phyloP scores from a whole-genome alignment of 2,113 vertebrate genomes.

The Leucoraja erinaceus region DNA sequence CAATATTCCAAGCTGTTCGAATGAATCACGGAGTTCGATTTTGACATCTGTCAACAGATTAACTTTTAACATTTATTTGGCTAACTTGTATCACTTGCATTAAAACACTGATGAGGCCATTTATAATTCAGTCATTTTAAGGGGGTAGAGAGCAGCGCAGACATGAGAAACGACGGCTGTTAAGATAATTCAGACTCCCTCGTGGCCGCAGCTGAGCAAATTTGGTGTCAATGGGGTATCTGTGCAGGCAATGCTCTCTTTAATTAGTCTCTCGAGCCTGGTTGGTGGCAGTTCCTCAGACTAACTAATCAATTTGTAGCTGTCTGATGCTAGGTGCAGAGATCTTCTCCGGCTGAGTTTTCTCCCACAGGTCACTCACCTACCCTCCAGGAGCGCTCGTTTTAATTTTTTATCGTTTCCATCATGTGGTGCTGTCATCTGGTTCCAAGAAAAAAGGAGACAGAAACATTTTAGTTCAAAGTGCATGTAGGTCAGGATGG shows the following conservation, averaged over 20 bases:
- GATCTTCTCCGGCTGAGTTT: conserved; percentile 67
- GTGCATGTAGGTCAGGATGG: conserved; percentile 62
- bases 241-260: conserved; percentile 71
- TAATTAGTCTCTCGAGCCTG: conserved; percentile 83
- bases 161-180: conserved; percentile 66
- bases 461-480: conserved; percentile 67
- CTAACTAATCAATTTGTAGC: conserved; percentile 79
- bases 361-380: conserved; percentile 74
- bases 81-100: conserved; percentile 10
- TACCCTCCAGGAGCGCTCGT: conserved; percentile 63
- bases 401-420: conserved; percentile 65
- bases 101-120: background rate
- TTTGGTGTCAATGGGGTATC: conserved; percentile 80
- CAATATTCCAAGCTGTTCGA: background rate
- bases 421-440: conserved; percentile 67
- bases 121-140: conserved; percentile 28
- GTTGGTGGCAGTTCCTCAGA: conserved; percentile 72
- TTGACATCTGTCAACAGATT: conserved; percentile 6
- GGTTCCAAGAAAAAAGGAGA: conserved; percentile 67
- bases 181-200: conserved; percentile 77
- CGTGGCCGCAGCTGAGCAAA: conserved; percentile 78
- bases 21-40: background rate
- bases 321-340: conserved; percentile 68
- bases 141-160: background rate
- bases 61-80: conserved; percentile 32